phyloP scores from a whole-genome alignment of 2,113 vertebrate genomes.

The Tachysurus vachellii region DNA sequence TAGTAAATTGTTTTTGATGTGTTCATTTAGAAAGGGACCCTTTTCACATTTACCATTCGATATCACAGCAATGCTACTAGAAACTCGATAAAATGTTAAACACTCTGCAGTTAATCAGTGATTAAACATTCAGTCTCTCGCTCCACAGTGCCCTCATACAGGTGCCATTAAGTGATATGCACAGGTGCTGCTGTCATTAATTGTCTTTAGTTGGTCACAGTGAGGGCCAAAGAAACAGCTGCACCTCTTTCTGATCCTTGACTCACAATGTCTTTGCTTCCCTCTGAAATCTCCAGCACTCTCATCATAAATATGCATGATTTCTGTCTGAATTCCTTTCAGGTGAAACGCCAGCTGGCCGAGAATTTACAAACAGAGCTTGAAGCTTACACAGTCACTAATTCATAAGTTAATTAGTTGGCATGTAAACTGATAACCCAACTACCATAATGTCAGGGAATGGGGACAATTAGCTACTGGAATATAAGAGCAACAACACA shows the following conservation, averaged over 20 bases:
- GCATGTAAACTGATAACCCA: slow-evolving; percentile 42
- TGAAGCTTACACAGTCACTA: slow-evolving; percentile 41
- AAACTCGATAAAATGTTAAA: not conserved
- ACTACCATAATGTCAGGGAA: slow-evolving; percentile 18
- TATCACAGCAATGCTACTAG: not conserved
- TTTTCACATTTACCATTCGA: not conserved
- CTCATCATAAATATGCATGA: slow-evolving; percentile 53
- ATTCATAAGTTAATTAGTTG: slow-evolving; percentile 55
- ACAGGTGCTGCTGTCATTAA: slow-evolving; percentile 29
- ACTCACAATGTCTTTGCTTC: slow-evolving; percentile 32
- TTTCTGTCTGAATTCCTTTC: slow-evolving; percentile 36
- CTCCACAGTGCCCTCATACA: slow-evolving; percentile 11
- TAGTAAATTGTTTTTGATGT: not conserved
- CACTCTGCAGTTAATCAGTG: not conserved
- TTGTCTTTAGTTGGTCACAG: slow-evolving; percentile 27
- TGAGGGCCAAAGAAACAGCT: slow-evolving; percentile 16
- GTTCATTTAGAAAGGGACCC: not conserved
- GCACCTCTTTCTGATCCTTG: slow-evolving; percentile 29
- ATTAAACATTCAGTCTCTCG: slow-evolving; percentile 12
- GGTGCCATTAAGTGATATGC: slow-evolving; percentile 16
- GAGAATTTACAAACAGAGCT: slow-evolving; percentile 44
- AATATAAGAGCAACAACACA: not conserved
- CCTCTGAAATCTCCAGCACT: slow-evolving; percentile 10
- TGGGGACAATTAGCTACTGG: not conserved
- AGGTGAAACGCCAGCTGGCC: slow-evolving; percentile 31